phyloP scores from a whole-genome alignment of 2,888 invertebrate genomes.

The Frankliniella intonsa region DNA sequence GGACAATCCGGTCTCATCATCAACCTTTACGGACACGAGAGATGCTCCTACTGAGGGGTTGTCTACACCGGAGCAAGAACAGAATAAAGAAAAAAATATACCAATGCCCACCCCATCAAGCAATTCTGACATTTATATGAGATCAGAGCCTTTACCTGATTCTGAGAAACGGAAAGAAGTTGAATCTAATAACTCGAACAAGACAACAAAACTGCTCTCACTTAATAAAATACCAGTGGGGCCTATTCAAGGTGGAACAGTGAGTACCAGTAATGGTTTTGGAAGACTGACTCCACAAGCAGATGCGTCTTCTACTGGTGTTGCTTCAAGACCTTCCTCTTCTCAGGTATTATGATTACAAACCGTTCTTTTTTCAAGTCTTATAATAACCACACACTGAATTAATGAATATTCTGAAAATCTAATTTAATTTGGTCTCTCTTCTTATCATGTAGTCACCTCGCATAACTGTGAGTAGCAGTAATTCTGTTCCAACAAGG shows the following conservation, averaged over 20 bases:
- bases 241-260: constrained; percentile 78
- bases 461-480: neutral
- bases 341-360: neutral
- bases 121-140: constrained; percentile 27
- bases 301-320: neutral
- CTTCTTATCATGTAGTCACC: neutral
- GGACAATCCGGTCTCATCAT: constrained; percentile 61
- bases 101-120: constrained; percentile 41
- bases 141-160: neutral
- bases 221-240: constrained; percentile 49
- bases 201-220: neutral
- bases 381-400: neutral
- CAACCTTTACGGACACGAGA: constrained; percentile 51
- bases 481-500: neutral
- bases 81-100: constrained; percentile 12
- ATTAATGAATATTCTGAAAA: neutral
- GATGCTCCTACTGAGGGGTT: neutral
- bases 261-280: constrained; percentile 71
- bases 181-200: neutral
- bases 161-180: neutral
- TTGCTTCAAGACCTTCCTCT: neutral
- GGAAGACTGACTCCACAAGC: constrained; percentile 32
- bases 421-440: neutral
- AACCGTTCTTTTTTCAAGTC: neutral
- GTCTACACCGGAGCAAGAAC: neutral